phyloP scores from a whole-genome alignment of 1,140 invertebrate species.

The fruit fly (Drosophila melanogaster) region Release_6_plus_ISO1_MT NC_004354.4:16488501-16489000 shows the following conservation, averaged over 20 bases:
- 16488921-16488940: neutral
- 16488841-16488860: conserved; percentile 68
- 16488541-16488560: conserved; percentile 31
- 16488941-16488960: neutral
- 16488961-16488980: conserved; percentile 18
- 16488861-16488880: conserved; percentile 61
- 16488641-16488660: conserved; percentile 56
- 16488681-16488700: conserved; percentile 24
- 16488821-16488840: conserved; percentile 46
- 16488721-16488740: conserved; percentile 42
- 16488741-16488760: conserved; percentile 20
- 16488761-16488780: conserved; percentile 18
- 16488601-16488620: conserved; percentile 24
- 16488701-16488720: conserved; percentile 38
- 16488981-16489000: conserved; percentile 93
- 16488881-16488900: conserved; percentile 12
- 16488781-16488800: conserved; percentile 34
- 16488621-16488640: conserved; percentile 26
- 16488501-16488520: conserved; percentile 26
- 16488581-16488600: conserved; percentile 40
- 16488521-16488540: conserved; percentile 21
- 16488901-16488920: neutral
- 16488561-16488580: conserved; percentile 12
- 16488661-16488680: conserved; percentile 62
- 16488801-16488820: conserved; percentile 42